Conservation (phyloP, 2,113 vertebrate species). For the Alethe diademata region DNA sequence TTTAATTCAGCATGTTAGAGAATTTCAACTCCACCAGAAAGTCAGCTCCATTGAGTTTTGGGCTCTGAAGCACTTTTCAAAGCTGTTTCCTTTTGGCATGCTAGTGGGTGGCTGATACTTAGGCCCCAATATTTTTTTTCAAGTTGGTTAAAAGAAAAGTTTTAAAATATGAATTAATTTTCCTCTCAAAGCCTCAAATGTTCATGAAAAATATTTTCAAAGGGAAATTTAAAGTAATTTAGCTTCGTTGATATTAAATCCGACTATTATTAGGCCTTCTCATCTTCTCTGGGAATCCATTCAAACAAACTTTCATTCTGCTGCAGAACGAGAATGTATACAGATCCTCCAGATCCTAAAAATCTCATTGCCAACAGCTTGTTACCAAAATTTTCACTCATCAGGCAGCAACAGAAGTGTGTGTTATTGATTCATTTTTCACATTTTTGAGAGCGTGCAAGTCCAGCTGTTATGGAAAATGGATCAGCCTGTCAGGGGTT, state of each 20-base stretch:
- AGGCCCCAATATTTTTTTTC: background rate
- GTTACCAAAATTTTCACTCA: background rate
- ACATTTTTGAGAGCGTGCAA: background rate
- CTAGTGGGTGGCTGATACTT: background rate
- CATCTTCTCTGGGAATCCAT: background rate
- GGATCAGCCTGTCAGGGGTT: background rate
- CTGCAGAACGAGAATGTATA: background rate
- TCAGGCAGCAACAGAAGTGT: background rate
- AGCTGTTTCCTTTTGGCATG: background rate
- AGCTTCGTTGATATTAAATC: background rate
- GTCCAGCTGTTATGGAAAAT: background rate
- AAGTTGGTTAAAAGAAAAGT: background rate
- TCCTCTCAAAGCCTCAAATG: background rate
- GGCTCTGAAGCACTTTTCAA: background rate
- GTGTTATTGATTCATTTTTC: background rate
- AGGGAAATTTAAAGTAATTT: background rate
- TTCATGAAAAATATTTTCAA: background rate
- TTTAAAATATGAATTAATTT: background rate
- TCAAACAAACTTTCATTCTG: background rate
- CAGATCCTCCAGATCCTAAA: background rate
- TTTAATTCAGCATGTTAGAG: background rate
- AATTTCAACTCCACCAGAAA: background rate
- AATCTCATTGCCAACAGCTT: background rate
- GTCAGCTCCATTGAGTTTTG: background rate
- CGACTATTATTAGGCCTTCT: background rate